phyloP scores from a whole-genome alignment of 2,113 vertebrate species.

The Gambusia holbrooki region DNA sequence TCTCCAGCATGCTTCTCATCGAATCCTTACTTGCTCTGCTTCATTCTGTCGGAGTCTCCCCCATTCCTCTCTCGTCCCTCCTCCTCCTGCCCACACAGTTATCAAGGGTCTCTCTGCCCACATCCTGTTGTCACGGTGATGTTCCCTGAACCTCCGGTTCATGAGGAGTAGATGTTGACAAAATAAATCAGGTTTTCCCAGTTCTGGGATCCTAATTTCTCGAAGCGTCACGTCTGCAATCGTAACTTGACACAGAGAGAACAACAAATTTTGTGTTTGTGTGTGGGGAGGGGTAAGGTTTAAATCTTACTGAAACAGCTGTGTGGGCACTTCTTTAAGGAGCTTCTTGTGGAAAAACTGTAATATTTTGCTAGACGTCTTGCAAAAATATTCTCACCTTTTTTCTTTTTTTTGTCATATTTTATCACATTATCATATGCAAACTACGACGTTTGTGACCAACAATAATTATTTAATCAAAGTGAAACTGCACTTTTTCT shows the following conservation, averaged over 20 bases:
- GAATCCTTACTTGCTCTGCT: conserved; percentile 38
- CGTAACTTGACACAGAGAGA: background rate
- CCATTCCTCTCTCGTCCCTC: conserved; percentile 35
- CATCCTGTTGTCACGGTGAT: conserved; percentile 71
- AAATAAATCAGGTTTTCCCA: conserved; percentile 33
- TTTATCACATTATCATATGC: background rate
- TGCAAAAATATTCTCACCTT: too few relatives aligned
- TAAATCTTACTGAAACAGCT: background rate
- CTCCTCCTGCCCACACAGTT: conserved; percentile 57
- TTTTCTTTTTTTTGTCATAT: background rate
- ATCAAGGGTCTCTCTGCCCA: conserved; percentile 62
- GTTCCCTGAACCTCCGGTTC: conserved; percentile 51
- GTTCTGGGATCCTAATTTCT: conserved; percentile 33
- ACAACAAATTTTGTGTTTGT: background rate
- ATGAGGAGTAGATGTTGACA: conserved; percentile 42
- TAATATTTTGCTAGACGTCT: too few relatives aligned
- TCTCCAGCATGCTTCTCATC: conserved; percentile 15
- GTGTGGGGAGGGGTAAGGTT: background rate
- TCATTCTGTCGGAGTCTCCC: conserved; percentile 40
- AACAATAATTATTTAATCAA: too few relatives aligned
- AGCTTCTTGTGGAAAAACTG: background rate
- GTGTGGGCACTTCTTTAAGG: background rate
- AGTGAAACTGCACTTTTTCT: background rate
- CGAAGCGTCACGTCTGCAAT: conserved; percentile 18
- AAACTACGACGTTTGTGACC: background rate